Evolutionary conservation across 2,113 vertebrate genomes (phyloP).

Genomic region (Hemibates koningsi): DNA sequence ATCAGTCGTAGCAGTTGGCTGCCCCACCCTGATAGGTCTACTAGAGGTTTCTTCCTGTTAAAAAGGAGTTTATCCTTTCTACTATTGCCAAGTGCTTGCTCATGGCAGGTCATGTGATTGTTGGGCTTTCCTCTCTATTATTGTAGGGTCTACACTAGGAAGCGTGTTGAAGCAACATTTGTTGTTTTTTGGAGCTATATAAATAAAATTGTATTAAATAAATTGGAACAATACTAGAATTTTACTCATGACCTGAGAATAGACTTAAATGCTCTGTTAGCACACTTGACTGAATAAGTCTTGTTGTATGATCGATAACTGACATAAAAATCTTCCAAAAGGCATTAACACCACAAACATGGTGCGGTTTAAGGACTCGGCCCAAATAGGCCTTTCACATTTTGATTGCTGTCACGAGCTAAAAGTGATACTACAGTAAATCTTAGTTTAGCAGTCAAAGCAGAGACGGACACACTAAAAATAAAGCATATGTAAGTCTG

Average conservation of each 20-base stretch:
- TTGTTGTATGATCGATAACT: neutral
- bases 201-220: neutral
- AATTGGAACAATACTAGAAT: neutral
- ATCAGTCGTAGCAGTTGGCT: neutral
- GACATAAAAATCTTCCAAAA: neutral
- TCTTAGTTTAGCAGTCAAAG: neutral
- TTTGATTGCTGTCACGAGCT: neutral
- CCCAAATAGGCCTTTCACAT: neutral
- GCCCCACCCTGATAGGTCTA: neutral
- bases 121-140: neutral
- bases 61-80: neutral
- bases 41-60: neutral
- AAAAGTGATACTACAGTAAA: neutral
- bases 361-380: neutral
- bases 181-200: neutral
- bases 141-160: neutral
- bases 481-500: neutral
- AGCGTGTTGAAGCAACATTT: neutral
- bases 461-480: neutral
- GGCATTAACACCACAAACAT: neutral
- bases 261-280: neutral
- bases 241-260: neutral
- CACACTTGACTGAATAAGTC: neutral
- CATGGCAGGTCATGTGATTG: neutral
- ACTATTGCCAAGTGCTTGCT: neutral